These are phyloP conservation scores for Oncopodura yosiiana DNA, from an alignment of 1,140 invertebrate species.

Conservation along the genomic window DNA sequence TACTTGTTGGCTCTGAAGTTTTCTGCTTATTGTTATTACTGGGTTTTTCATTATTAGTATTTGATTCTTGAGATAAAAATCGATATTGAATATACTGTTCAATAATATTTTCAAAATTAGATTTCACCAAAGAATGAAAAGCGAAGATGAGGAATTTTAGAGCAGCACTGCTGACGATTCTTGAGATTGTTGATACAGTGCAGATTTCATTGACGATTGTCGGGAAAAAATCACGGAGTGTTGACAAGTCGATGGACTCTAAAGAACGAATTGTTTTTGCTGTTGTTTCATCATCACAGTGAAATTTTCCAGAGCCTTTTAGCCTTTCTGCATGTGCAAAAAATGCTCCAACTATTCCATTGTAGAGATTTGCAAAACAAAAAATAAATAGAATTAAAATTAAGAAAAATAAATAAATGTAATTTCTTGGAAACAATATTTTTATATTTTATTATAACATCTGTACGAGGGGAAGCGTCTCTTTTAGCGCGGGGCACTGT, in stretches of 20 bases:
- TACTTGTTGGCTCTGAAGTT: conserved; percentile 1
- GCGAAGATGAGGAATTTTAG: conserved; percentile 34
- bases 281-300: conserved; percentile 34
- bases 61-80: conserved; percentile 15
- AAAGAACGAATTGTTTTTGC: conserved; percentile 26
- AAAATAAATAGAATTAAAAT: background rate
- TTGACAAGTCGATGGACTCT: conserved; percentile 31
- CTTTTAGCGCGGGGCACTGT: no score
- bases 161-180: conserved; percentile 20
- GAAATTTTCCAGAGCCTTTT: conserved; percentile 17
- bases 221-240: conserved; percentile 33
- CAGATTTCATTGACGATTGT: conserved; percentile 35
- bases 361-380: no score
- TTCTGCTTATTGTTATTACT: background rate
- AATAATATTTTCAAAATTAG: conserved; percentile 24
- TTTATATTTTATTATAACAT: no score
- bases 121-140: conserved; percentile 30
- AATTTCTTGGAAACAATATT: background rate
- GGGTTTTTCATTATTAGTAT: background rate
- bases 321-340: conserved; percentile 33
- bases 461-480: no score
- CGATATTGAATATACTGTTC: conserved; percentile 24
- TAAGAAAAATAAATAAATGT: background rate
- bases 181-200: conserved; percentile 25
- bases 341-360: conserved; percentile 30